Conservation (phyloP, 2,888 invertebrate genomes). For the Rhingia rostrata region DNA sequence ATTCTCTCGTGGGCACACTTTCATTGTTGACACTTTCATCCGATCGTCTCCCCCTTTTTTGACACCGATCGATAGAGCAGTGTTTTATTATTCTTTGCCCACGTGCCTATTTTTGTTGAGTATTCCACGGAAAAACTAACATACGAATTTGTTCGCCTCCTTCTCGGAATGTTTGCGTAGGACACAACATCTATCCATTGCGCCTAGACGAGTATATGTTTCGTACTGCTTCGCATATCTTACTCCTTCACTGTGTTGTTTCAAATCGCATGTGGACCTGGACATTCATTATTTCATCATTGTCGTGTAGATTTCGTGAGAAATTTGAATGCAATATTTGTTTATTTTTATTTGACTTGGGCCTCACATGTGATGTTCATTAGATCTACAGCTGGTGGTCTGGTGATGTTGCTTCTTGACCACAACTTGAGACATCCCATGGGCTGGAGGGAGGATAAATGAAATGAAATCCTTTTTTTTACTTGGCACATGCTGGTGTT, state of each 20-base stretch:
- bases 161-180: conserved; percentile 18
- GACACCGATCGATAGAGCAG: conserved; percentile 6
- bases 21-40: not conserved
- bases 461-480: conserved; percentile 59
- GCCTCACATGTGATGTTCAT: conserved; percentile 62
- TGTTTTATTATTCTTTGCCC: conserved; percentile 56
- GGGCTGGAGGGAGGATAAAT: conserved; percentile 1
- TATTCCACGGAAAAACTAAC: conserved; percentile 51
- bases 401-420: conserved; percentile 54
- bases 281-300: conserved; percentile 45
- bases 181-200: conserved; percentile 12
- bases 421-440: conserved; percentile 66
- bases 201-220: not conserved
- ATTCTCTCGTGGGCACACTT: not conserved
- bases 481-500: conserved; percentile 65
- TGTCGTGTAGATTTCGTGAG: conserved; percentile 23
- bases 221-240: not conserved
- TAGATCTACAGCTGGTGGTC: conserved; percentile 53
- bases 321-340: conserved; percentile 69
- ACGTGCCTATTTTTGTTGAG: conserved; percentile 66
- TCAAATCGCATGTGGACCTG: conserved; percentile 25
- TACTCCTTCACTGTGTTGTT: conserved; percentile 26
- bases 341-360: conserved; percentile 64
- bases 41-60: conserved; percentile 13
- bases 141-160: conserved; percentile 16